Percentiles rank a stretch among this genome's conserved stretches.
Conservation (phyloP, 2,113 vertebrate species). For the Myrmophylax atrothorax region DNA sequence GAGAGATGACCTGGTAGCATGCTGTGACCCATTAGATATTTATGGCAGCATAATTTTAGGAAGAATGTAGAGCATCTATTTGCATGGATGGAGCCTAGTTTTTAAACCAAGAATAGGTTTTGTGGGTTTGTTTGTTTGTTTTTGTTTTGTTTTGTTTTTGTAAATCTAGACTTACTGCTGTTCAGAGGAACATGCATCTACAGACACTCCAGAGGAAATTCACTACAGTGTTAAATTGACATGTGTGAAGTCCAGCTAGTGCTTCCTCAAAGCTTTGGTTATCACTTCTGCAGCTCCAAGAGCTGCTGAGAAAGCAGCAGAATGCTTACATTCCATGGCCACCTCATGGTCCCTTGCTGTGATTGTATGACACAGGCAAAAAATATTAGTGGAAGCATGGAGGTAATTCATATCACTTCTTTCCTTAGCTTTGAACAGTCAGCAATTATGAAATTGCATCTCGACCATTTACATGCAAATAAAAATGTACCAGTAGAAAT, state of each 20-base stretch:
- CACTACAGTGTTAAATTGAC: neutral
- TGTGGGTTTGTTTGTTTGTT: too few species aligned
- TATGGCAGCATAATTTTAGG: neutral
- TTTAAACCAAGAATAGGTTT: neutral
- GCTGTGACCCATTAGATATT: neutral
- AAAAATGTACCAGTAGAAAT: neutral
- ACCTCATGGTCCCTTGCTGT: neutral
- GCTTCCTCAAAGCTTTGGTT: neutral
- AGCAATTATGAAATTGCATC: neutral
- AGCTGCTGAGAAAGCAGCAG: neutral
- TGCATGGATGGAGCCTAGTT: neutral
- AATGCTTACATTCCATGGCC: neutral
- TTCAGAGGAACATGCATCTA: neutral
- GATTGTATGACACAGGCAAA: neutral
- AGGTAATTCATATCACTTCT: neutral
- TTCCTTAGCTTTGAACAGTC: neutral
- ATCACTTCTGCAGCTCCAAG: neutral
- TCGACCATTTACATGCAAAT: neutral
- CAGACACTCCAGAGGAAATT: neutral
- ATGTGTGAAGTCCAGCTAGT: neutral
- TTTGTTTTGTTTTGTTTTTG: accelerated
- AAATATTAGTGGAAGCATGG: neutral
- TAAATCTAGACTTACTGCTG: neutral
- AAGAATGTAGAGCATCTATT: neutral
- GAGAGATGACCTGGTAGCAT: neutral